phyloP scores from a whole-genome alignment of 2,888 invertebrate species.

The Heliconius erato region DNA sequence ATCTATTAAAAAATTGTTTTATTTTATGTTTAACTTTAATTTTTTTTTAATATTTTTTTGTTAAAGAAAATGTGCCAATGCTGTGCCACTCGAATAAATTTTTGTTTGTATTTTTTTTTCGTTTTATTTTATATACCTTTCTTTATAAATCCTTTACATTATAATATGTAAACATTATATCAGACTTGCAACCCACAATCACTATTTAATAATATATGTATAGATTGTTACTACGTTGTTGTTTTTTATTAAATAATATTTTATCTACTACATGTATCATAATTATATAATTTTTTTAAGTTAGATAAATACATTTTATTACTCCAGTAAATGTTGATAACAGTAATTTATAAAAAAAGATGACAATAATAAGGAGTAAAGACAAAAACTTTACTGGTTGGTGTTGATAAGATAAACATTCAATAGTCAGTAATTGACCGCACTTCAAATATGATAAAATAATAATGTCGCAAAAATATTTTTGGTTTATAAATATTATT shows the following conservation, averaged over 20 bases:
- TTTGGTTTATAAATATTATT: too few relatives aligned
- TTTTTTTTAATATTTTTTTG: not conserved
- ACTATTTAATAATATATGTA: too few relatives aligned
- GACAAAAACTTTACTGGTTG: slow-evolving; percentile 10
- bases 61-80: slow-evolving; percentile 1
- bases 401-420: slow-evolving; percentile 25
- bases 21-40: not conserved
- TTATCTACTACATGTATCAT: too few relatives aligned
- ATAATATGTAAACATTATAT: not conserved
- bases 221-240: too few relatives aligned
- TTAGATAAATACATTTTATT: not conserved
- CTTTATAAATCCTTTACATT: not conserved
- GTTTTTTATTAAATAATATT: too few relatives aligned
- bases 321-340: not conserved
- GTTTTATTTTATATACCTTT: slow-evolving; percentile 4
- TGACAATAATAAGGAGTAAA: slow-evolving; percentile 15
- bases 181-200: not conserved
- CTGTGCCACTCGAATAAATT: slow-evolving; percentile 14
- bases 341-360: not conserved
- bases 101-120: not conserved
- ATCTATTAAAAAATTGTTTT: not conserved
- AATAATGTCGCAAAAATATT: not conserved
- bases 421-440: not conserved
- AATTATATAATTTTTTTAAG: too few relatives aligned
- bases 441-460: slow-evolving; percentile 27